Conservation (phyloP, 2,888 invertebrate species). For the Drosophila borborema region DNA sequence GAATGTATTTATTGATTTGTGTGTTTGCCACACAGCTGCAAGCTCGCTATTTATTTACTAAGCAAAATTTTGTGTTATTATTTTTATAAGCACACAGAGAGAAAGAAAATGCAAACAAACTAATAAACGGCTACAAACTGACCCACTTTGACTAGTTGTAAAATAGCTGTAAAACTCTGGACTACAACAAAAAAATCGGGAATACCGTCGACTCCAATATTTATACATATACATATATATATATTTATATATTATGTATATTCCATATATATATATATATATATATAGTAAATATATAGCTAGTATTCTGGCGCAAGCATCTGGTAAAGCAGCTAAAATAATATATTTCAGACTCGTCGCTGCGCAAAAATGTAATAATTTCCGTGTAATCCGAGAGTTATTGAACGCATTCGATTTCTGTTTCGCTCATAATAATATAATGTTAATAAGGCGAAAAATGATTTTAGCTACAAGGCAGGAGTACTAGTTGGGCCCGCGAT, state of each 20-base stretch:
- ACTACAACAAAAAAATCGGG: constrained; percentile 18
- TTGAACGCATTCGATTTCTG: constrained; percentile 39
- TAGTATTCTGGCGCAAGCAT: constrained; percentile 13
- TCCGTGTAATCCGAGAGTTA: constrained; percentile 52
- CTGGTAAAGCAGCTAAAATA: constrained; percentile 66
- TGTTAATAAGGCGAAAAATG: constrained; percentile 23
- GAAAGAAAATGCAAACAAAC: constrained; percentile 38
- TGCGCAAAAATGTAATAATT: constrained; percentile 55
- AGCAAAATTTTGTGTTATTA: constrained; percentile 59
- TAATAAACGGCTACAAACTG: constrained; percentile 63
- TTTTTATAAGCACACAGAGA: constrained; percentile 57
- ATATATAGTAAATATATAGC: not conserved
- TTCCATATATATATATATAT: not conserved
- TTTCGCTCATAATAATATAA: constrained; percentile 14
- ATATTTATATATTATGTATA: not conserved
- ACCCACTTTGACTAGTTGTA: constrained; percentile 61
- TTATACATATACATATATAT: not conserved
- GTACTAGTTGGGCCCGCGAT: constrained; percentile 19
- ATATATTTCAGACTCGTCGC: constrained; percentile 46
- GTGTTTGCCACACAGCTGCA: constrained; percentile 43
- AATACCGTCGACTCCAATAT: constrained; percentile 16
- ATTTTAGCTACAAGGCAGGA: constrained; percentile 1
- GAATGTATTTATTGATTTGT: constrained; percentile 52
- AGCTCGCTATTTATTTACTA: constrained; percentile 71
- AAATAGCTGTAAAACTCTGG: constrained; percentile 48